Evolutionary conservation across 2,888 invertebrate species (phyloP), one percentile per base, ranked within the genome.

Genomic region (Imbricaverruca yamaguchii): DNA sequence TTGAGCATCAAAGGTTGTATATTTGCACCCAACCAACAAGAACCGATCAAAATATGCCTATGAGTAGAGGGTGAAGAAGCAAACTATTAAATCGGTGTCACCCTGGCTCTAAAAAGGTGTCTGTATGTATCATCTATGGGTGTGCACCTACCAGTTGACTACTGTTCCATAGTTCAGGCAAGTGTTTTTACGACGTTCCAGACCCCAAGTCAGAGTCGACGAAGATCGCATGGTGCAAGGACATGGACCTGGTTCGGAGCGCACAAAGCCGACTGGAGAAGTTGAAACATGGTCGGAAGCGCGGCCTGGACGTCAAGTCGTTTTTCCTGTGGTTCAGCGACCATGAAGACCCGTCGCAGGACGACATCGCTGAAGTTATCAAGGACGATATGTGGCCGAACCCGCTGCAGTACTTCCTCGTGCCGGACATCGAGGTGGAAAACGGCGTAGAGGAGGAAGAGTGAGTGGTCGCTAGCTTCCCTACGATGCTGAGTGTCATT

Each of bases 381-480:
- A 95, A 94, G 88, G 95, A 95, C 87, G 95, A 95, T 87, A 90
- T 95, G 87, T 95, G 94, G 93, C 92, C 93, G 80, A 95, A 95
- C 88, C 94, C 95, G 79, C 89, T 91, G 69, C 90, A 95, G 89
- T 95, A 95, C 90, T 94, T 93, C 88, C 88, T 94, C 85, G 90
- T 91, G 83, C 92, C 93, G 83, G 93, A 93, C 86, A 91, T 92
- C 86, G 93, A 93, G 85, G 91, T 91, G 82, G 92, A 92, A 85
- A 92, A 92, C 86, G 92, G 92, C 25, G 89, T 91, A 79, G 92
- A 91, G 83, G 91, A 90, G 82, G 90, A 89, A 21, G 74, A 74
- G 74, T 74, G 21, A 74, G 74, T 74, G 0, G 25, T 11, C 59
- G 39, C 39, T 1, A 39, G 39, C 39, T 39, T 39, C 39, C 2